Conservation (phyloP, 2,797 vertebrate genomes). For the Thunnus albacares region DNA sequence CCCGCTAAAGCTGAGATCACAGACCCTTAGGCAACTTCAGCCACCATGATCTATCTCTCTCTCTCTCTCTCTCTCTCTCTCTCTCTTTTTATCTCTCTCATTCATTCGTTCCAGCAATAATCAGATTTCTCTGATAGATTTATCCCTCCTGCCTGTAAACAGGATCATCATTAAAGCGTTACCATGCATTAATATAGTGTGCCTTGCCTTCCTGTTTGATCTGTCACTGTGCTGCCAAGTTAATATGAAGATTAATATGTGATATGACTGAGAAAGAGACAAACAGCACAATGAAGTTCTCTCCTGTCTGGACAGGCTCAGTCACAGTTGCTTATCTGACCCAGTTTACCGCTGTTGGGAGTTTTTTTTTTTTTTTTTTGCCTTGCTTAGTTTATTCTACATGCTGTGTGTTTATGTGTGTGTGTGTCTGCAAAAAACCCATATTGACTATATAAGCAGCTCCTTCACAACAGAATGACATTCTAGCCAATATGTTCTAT, state of each 20-base stretch:
- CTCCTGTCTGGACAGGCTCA: slow-evolving; percentile 9
- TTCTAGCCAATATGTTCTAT: not conserved
- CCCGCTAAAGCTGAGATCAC: slow-evolving; percentile 27
- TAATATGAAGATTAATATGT: slow-evolving; percentile 14
- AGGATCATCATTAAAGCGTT: slow-evolving; percentile 53
- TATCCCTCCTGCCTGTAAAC: slow-evolving; percentile 45
- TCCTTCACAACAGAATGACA: not conserved
- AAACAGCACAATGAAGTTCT: not conserved
- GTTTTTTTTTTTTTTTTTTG: not conserved
- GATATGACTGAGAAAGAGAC: slow-evolving; percentile 12
- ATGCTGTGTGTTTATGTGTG: not conserved
- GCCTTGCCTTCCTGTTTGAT: slow-evolving; percentile 8
- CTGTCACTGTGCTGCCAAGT: not conserved
- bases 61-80: not conserved
- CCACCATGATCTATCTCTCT: slow-evolving; percentile 3
- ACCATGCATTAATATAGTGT: slow-evolving; percentile 15
- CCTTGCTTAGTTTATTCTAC: not conserved
- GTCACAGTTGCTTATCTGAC: slow-evolving; percentile 19
- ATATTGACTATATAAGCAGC: not conserved
- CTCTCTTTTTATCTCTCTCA: not conserved
- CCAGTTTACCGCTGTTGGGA: slow-evolving; percentile 11
- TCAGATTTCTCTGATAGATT: slow-evolving; percentile 54
- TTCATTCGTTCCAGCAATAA: slow-evolving; percentile 39
- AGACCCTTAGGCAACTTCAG: slow-evolving; percentile 16
- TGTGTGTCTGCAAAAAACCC: not conserved